phyloP scores from a whole-genome alignment of 2,888 invertebrate species.

The Xestia sexstrigata region DNA sequence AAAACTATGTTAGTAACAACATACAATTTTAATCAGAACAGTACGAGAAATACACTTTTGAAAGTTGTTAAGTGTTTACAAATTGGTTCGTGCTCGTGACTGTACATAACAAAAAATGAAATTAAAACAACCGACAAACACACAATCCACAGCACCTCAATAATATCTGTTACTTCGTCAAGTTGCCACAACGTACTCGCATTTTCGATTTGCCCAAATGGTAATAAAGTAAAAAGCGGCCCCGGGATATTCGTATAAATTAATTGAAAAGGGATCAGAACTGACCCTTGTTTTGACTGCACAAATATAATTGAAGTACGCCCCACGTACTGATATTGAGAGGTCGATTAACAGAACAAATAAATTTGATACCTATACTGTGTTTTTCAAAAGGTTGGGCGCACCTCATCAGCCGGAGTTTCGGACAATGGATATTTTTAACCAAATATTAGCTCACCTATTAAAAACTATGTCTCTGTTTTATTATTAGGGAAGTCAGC shows the following conservation, averaged over 20 bases:
- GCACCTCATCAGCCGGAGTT: conserved; percentile 26
- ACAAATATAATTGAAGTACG: conserved; percentile 87
- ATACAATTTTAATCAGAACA: no score
- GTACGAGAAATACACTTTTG: no score
- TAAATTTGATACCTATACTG: conserved; percentile 71
- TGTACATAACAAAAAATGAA: conserved; percentile 1
- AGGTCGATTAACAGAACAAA: conserved; percentile 83
- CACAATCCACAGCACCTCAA: conserved; percentile 27
- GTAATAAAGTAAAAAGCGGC: conserved; percentile 78
- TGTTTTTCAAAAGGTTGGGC: conserved; percentile 41
- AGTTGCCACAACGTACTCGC: conserved; percentile 57
- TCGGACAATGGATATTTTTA: conserved; percentile 13
- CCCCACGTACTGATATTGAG: conserved; percentile 79
- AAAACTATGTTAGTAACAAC: no score
- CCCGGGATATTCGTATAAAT: conserved; percentile 77
- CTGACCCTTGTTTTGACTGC: conserved; percentile 85
- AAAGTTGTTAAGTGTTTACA: no score
- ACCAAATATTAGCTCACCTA: conserved; percentile 16
- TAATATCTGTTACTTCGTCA: conserved; percentile 56
- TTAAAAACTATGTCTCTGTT: conserved; percentile 16
- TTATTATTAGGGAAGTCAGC: not conserved
- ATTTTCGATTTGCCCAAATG: conserved; percentile 76
- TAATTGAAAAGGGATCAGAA: conserved; percentile 84
- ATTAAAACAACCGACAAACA: conserved; percentile 28
- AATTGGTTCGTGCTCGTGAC: no score